These are phyloP conservation scores for Hyperoplus lanceolatus DNA, from an alignment of 2,797 vertebrate species.

Conservation along the genomic window DNA sequence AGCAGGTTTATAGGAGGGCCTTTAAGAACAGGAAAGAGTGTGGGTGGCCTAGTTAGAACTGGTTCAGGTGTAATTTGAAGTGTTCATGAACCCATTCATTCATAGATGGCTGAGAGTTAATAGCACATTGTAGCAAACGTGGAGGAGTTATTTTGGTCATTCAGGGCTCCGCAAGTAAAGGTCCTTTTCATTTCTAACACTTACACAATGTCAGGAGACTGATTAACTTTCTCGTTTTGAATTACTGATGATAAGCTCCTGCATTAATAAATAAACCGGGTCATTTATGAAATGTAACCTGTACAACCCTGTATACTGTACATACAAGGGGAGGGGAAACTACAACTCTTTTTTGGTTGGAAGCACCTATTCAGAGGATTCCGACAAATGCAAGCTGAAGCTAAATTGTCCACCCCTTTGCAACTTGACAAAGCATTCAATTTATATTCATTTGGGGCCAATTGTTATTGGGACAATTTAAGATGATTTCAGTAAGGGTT, in stretches of 20 bases:
- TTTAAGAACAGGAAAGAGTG: slow-evolving; percentile 52
- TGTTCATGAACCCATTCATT: slow-evolving; percentile 33
- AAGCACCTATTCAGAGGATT: slow-evolving; percentile 8
- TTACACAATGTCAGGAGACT: not conserved
- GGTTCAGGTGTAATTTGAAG: slow-evolving; percentile 36
- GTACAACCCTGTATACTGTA: not conserved
- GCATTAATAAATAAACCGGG: slow-evolving; percentile 4
- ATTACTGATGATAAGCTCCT: slow-evolving; percentile 16
- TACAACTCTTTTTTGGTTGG: not conserved
- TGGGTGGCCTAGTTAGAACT: slow-evolving; percentile 56
- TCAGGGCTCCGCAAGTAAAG: slow-evolving; percentile 6
- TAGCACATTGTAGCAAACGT: not conserved
- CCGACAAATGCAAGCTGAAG: not conserved
- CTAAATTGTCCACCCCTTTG: not conserved
- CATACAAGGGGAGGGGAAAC: not conserved
- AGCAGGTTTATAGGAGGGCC: slow-evolving; percentile 39
- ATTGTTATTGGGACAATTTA: not conserved
- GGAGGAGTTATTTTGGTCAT: slow-evolving; percentile 10
- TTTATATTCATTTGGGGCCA: no score
- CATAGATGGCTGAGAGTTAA: slow-evolving; percentile 26
- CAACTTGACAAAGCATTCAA: slow-evolving; percentile 4
- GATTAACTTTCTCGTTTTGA: not conserved
- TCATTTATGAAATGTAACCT: slow-evolving; percentile 11
- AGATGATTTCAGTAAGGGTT: not conserved
- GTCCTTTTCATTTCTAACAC: slow-evolving; percentile 10